Base-by-base conservation (phyloP, 2,888 invertebrate genomes). In the Sympetrum striolatum region DNA sequence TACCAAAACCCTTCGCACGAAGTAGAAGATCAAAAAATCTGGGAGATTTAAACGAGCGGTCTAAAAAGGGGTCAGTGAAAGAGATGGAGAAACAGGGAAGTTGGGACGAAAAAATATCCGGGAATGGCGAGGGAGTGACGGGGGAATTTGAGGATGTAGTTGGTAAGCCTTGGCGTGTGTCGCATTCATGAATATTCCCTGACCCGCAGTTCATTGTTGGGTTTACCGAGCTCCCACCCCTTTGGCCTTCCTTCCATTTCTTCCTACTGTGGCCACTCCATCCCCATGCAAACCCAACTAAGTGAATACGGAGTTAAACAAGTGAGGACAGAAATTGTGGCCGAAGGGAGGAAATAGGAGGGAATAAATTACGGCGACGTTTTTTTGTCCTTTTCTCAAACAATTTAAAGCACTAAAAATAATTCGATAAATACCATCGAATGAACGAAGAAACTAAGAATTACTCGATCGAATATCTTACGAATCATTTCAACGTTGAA, bases 131-230 rank as follows among this genome's bases (percentile, higher is more conserved):
- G 58, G 58, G 35, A 6, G 2, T 2, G 6, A 5, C 4, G 44
- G 15, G 58, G 44, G 25, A 31, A 53, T 82, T 82, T n/a, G 58
- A n/a, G 64, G 64, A 86, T 64, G 86, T 37, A 60, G 37, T 86
- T 22, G 22, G 64, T 37, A 12, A 37, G 37, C 22, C 35, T 58
- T 82, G 37, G 58, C 37, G 86, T 64, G 64, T 12, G 86, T 64
- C 86, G 37, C 86, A 64, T 86, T 86, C 86, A 86, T 86, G 86
- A 86, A 86, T 86, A 86, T 86, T 86, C 86, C 53, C 58, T 18
- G 14, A 37, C 58, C 86, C 86, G 60, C 60, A n/a, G 60, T 86
- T 60, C 64, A 86, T 86, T 86, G 86, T 86, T 86, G 86, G 86
- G 60, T 37, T 86, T 86, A 39, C 86, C 60, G 37, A 60, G 31